Conservation (phyloP, 2,888 invertebrate genomes). For the Chloromyia formosa region DNA sequence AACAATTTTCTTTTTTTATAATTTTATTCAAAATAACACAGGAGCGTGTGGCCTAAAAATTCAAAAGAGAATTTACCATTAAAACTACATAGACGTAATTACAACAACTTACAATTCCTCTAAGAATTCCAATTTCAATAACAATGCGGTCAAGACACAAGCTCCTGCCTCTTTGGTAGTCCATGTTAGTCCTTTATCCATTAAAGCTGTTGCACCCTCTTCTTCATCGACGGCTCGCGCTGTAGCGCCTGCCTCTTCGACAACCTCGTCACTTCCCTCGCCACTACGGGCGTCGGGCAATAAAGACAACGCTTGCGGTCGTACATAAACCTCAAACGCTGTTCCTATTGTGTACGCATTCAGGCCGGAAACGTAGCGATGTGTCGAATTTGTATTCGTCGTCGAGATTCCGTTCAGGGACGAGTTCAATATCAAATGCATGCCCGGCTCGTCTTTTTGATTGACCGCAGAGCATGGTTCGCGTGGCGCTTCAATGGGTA, state of each 20-base stretch:
- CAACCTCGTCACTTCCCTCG: not conserved
- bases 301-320: conserved; percentile 58
- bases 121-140: conserved; percentile 59
- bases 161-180: conserved; percentile 64
- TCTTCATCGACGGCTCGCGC: not conserved
- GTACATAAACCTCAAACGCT: conserved; percentile 63
- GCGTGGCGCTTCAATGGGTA: conserved; percentile 59
- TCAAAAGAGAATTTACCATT: conserved; percentile 9
- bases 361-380: conserved; percentile 57
- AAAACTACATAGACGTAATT: not conserved
- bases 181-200: conserved; percentile 56
- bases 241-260: too few species aligned
- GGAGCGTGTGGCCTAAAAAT: conserved; percentile 38
- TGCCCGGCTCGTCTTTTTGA: conserved; percentile 63
- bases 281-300: conserved; percentile 14
- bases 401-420: conserved; percentile 60
- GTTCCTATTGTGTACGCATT: conserved; percentile 61
- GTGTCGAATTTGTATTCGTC: conserved; percentile 57
- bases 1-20: not conserved
- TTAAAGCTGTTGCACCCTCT: conserved; percentile 37
- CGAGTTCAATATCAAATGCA: conserved; percentile 60
- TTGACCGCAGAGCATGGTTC: conserved; percentile 55
- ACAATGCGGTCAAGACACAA: conserved; percentile 62
- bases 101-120: conserved; percentile 44
- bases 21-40: conserved; percentile 41